Evolutionary conservation across 2,113 vertebrate species (phyloP).

Genomic region (Dasyprocta punctata): DNA sequence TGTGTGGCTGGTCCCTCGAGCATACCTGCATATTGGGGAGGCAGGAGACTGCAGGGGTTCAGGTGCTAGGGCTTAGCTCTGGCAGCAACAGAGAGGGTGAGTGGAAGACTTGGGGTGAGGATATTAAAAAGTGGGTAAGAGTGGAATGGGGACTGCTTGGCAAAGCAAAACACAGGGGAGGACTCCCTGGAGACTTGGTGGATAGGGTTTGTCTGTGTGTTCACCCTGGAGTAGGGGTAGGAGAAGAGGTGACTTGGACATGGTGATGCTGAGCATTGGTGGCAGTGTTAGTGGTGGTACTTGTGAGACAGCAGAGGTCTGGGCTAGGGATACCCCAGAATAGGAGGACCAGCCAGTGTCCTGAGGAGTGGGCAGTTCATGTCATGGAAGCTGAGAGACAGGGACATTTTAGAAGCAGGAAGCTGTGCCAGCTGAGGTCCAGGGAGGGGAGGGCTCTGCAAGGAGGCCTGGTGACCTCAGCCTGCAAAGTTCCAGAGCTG

Average conservation of each 20-base stretch:
- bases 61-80: not conserved
- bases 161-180: not conserved
- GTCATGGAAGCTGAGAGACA: not conserved
- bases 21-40: not conserved
- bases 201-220: not conserved
- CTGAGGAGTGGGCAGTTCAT: not conserved
- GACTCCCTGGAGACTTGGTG: not conserved
- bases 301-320: not conserved
- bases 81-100: not conserved
- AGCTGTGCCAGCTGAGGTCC: not conserved
- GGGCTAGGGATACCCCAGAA: not conserved
- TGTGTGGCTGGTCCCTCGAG: not conserved
- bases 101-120: not conserved
- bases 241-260: not conserved
- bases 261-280: not conserved
- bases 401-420: not conserved
- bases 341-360: not conserved
- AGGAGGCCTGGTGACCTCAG: not conserved
- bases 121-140: not conserved
- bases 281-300: not conserved
- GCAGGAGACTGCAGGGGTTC: not conserved
- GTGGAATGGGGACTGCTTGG: not conserved
- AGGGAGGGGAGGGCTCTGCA: not conserved
- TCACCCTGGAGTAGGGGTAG: not conserved
- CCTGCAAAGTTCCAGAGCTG: not conserved